Evolutionary conservation across 2,888 invertebrate genomes (phyloP), one percentile per base, ranked within the genome.

Genomic region (Sminthurinus aureus): DNA sequence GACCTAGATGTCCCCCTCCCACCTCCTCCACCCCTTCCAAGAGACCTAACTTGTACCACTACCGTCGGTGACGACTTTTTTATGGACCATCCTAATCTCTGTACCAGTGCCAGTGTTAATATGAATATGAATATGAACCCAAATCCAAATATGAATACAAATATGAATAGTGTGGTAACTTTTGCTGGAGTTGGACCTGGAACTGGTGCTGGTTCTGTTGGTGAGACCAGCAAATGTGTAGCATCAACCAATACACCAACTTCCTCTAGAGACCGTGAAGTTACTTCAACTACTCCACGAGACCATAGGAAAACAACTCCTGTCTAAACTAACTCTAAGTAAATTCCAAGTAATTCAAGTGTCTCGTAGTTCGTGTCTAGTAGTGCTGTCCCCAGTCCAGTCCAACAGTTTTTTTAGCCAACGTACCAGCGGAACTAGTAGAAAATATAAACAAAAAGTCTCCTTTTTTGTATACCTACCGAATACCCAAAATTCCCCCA

Each of bases 1-100:
- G 86, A 85, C 52, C 83, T 88, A 20, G 86, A 87, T 13, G 83
- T 86, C n/a, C 88, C 88, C 12, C 86, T 85, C 0, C 88, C 88
- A 15, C 88, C 88, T 26, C 88, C 88, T 51, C 86, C 86, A 0
- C 85, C 88, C 58, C 52, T 86, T 26, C 84, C 83, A 38, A 50
- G 85, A 64, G 85, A 86, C 64, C 78, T 83, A 24, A 83, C 85
- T 3, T 81, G 75, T 20, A 83, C 82, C 18, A 83, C 85, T 15
- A 83, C 85, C 22, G 79, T 83, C 3, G 79, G 67, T 8, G 80
- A 69, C 9, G 51, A 73, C 24, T 69, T 78, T 50, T 67, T 78
- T 22, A 15, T 20, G n/a, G 74, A 78, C 13, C 18, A 50, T 38
- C 38, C 38, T 38, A 38, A 38, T 6, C 38, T 38, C 38, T 38